Evolutionary conservation across 2,113 vertebrate genomes (phyloP).

Genomic region (Paradoxurus hermaphroditus): DNA sequence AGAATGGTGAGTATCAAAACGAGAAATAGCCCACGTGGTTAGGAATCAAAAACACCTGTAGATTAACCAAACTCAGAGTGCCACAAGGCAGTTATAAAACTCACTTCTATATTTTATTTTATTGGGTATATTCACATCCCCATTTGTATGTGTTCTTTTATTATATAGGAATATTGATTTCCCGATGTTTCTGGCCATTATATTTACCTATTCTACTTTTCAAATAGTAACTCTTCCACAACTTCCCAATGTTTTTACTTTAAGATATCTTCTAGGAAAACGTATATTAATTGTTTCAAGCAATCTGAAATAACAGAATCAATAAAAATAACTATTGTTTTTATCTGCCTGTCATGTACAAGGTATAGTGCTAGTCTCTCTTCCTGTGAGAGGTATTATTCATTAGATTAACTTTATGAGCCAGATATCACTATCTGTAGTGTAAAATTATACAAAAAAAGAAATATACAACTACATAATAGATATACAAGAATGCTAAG

Average conservation of each 20-base stretch:
- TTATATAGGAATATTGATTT: background rate
- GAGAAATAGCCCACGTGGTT: background rate
- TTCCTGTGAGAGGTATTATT: background rate
- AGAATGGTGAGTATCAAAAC: background rate
- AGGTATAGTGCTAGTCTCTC: background rate
- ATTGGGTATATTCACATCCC: background rate
- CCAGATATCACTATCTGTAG: accelerated
- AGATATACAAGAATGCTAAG: background rate
- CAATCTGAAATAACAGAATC: background rate
- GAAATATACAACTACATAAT: background rate
- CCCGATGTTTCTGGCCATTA: background rate
- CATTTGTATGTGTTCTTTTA: background rate
- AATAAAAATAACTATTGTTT: background rate
- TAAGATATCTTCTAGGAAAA: background rate
- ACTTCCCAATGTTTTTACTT: background rate
- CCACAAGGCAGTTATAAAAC: background rate
- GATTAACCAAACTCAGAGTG: background rate
- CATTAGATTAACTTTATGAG: background rate
- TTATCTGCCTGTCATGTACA: background rate
- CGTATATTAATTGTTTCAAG: background rate
- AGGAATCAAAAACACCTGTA: background rate
- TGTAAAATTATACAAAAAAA: constrained; percentile 5
- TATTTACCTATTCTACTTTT: background rate
- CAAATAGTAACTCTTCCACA: background rate
- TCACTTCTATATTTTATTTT: background rate